Base-by-base conservation (phyloP, 2,888 invertebrate genomes). In the Eilema caniola region DNA sequence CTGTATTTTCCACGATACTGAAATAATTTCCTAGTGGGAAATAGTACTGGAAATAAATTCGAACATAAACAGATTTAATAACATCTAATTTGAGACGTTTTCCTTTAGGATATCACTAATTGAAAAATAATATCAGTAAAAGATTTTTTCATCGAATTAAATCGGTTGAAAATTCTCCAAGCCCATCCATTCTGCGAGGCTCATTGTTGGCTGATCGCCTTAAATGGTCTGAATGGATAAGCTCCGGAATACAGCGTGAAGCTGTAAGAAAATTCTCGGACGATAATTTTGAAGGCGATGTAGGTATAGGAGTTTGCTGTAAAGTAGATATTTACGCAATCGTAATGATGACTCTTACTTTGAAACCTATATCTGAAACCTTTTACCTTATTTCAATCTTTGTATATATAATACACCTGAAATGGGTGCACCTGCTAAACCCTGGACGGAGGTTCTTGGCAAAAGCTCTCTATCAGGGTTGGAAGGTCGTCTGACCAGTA, bases 171-270 rank as follows among this genome's bases (percentile, higher is more conserved):
- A 75, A 78, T 77, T 76, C 57, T 66, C 75, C 72, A 66, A 74
- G 66, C 72, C 75, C 73, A 76, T 77, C n/a, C 81, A 76, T 67
- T 79, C 67, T 74, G 69, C 66, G 70, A 71, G 63, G 65, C 74
- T 73, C 70, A 75, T 79, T 83, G 75, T 83, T 77, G 69, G 71
- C 70, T 83, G 81, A 82, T 82, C 74, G 81, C 73, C 79, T 83
- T 72, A 83, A 82, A 81, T 77, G 76, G 74, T 69, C 75, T 63
- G 77, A 81, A 81, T 79, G 83, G 81, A 81, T 82, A 83, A 82
- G 79, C 83, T 70, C 71, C 66, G 62, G 75, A 77, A 79, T 82
- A 81, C 79, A 74, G 67, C 79, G 79, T 76, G 72, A 81, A 74
- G 47, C 70, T 62, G 66, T 80, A 74, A 77, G 74, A 80, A 73